phyloP scores from a whole-genome alignment of 2,888 invertebrate genomes.

The Andrena bicolor region DNA sequence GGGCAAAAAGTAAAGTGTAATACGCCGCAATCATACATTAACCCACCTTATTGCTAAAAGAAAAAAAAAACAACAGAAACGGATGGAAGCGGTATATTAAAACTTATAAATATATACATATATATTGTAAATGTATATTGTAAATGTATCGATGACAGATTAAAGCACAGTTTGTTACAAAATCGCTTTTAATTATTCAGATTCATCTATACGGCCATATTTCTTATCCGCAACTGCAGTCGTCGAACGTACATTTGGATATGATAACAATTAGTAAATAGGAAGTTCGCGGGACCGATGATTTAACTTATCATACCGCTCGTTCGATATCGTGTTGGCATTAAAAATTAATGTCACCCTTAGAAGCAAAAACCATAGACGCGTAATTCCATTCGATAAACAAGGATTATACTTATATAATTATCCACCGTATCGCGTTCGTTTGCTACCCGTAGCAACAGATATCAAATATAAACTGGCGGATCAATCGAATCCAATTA shows the following conservation, averaged over 20 bases:
- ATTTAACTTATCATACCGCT: no score
- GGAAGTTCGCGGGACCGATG: neutral
- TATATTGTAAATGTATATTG: slow-evolving; percentile 83
- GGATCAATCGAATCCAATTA: slow-evolving; percentile 1
- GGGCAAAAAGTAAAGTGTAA: slow-evolving; percentile 57
- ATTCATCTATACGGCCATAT: neutral
- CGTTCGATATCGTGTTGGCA: neutral
- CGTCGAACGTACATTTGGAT: neutral
- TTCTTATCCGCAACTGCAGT: neutral
- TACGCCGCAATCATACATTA: slow-evolving; percentile 73
- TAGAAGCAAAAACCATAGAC: neutral
- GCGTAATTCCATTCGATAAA: neutral
- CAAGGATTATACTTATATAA: neutral
- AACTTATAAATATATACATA: slow-evolving; percentile 80
- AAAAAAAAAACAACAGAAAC: slow-evolving; percentile 64
- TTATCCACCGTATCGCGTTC: neutral
- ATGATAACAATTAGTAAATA: neutral
- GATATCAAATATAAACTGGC: neutral
- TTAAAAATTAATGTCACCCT: neutral
- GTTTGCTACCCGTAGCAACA: neutral
- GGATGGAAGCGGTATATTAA: slow-evolving; percentile 77
- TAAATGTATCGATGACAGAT: slow-evolving; percentile 84
- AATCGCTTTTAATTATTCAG: slow-evolving; percentile 36
- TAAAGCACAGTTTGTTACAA: slow-evolving; percentile 84
- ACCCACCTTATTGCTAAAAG: slow-evolving; percentile 76